Evolutionary conservation across 2,113 vertebrate genomes (phyloP), one percentile per base, ranked within the genome.

Genomic region (Saguinus imperator): DNA sequence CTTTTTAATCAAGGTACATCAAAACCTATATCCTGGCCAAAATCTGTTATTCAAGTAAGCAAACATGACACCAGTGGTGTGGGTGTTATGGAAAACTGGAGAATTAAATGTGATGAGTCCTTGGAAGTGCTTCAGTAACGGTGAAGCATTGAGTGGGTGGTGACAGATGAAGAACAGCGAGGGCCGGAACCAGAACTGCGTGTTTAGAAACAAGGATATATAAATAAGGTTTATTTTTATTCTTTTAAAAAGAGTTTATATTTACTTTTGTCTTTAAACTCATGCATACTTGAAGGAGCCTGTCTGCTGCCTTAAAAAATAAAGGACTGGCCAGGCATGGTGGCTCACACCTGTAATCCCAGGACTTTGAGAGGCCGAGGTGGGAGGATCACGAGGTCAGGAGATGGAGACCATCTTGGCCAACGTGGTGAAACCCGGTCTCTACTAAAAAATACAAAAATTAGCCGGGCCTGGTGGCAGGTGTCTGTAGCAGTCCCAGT

Each of bases 1-100:
- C 99, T 99, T 95, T 99, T 99, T 95, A 99, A 99, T 82, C 99
- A 99, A 87, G 99, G 99, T 11, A 98, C 98, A 76, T 99, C 99
- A 99, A 99, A 98, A 98, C 98, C 98, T 97, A 98, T 98, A 89
- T 99, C 98, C 98, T 99, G 98, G 97, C 98, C 99, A 89, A 99
- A 99, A 16, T 99, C 99, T 98, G 96, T 99, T 99, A 94, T 94
- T 97, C 87, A 98, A 98, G 98, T 99, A 99, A 83, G 99, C 99
- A 70, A 99, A 99, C 98, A 99, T 99, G 37, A 73, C 5, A 72
- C 35, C 29, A 81, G 77, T 77, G 92, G 58, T 88, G 73, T 97
- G 95, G 55, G 50, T 81, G 94, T 61, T 75, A 87, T 87, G 32
- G 35, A 4, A 18, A 25, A 9, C 1, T 58, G 32, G 1, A 0